Conservation (phyloP, 2,797 vertebrate genomes). For the Paratrypauchen microcephalus region DNA sequence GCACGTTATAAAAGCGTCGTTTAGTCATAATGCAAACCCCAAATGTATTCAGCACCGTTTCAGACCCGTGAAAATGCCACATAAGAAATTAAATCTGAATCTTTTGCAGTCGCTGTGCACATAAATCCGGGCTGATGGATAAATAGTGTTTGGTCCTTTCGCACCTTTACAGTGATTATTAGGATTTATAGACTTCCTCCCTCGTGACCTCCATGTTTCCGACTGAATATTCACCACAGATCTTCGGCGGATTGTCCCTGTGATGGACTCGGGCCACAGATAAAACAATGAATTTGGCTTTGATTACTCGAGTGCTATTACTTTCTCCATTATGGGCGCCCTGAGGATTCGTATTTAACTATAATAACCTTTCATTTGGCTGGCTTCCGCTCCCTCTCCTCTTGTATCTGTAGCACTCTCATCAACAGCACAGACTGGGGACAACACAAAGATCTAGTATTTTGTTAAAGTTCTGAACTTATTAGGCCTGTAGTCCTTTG, state of each 20-base stretch:
- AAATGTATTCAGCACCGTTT: background rate
- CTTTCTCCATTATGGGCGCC: slow-evolving; percentile 47
- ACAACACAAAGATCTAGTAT: slow-evolving; percentile 27
- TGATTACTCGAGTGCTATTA: slow-evolving; percentile 59
- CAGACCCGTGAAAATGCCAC: background rate
- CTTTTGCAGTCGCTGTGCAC: background rate
- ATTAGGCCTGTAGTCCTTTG: too few species aligned
- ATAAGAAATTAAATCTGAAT: background rate
- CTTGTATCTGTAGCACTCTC: slow-evolving; percentile 45
- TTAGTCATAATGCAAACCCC: background rate
- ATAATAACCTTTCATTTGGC: slow-evolving; percentile 65
- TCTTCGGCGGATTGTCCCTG: slow-evolving; percentile 31
- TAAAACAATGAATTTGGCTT: slow-evolving; percentile 51
- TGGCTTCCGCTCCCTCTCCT: slow-evolving; percentile 36
- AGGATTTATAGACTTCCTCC: slow-evolving; percentile 6
- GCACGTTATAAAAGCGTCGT: background rate
- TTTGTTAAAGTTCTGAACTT: background rate
- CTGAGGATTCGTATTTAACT: slow-evolving; percentile 61
- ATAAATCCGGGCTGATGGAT: background rate
- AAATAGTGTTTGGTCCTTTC: background rate
- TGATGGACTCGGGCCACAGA: slow-evolving; percentile 35
- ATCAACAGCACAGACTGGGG: slow-evolving; percentile 35
- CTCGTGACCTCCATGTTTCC: slow-evolving; percentile 9
- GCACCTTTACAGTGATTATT: slow-evolving; percentile 7
- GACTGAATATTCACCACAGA: slow-evolving; percentile 15